Evolutionary conservation across 2,797 vertebrate genomes (phyloP).

Genomic region (Erpetoichthys calabaricus): DNA sequence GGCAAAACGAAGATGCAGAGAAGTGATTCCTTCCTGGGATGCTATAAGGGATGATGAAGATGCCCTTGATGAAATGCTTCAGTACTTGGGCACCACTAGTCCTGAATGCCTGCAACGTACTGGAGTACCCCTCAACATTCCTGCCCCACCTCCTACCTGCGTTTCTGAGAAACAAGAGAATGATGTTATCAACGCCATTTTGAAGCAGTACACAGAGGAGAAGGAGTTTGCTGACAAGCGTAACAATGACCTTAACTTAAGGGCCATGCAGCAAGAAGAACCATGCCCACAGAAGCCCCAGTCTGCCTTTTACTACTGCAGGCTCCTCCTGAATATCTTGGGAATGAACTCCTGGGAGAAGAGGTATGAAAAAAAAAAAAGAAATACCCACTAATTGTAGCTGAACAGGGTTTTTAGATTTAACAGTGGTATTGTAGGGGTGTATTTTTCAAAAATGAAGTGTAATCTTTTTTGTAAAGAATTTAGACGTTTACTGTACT

Average conservation of each 20-base stretch:
- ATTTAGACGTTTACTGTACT: too few relatives aligned
- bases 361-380: constrained; percentile 56
- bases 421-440: too few relatives aligned
- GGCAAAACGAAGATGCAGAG: constrained; percentile 72
- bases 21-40: constrained; percentile 83
- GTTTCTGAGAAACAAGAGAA: constrained; percentile 97
- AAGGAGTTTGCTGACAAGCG: constrained; percentile 75
- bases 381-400: neutral
- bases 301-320: constrained; percentile 94
- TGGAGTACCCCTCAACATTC: constrained; percentile 83
- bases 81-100: constrained; percentile 87
- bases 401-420: too few relatives aligned
- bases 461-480: too few relatives aligned
- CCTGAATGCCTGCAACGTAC: constrained; percentile 92
- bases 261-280: constrained; percentile 72
- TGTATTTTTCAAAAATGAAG: too few relatives aligned
- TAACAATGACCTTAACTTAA: constrained; percentile 81
- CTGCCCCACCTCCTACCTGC: constrained; percentile 77
- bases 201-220: constrained; percentile 87
- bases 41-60: constrained; percentile 79
- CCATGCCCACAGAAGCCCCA: constrained; percentile 74
- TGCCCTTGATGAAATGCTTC: constrained; percentile 83
- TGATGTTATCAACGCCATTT: constrained; percentile 90
- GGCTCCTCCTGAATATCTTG: constrained; percentile 88
- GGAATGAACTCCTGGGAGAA: constrained; percentile 99